phyloP scores from a whole-genome alignment of 2,113 vertebrate species.

The Pituophis catenifer region DNA sequence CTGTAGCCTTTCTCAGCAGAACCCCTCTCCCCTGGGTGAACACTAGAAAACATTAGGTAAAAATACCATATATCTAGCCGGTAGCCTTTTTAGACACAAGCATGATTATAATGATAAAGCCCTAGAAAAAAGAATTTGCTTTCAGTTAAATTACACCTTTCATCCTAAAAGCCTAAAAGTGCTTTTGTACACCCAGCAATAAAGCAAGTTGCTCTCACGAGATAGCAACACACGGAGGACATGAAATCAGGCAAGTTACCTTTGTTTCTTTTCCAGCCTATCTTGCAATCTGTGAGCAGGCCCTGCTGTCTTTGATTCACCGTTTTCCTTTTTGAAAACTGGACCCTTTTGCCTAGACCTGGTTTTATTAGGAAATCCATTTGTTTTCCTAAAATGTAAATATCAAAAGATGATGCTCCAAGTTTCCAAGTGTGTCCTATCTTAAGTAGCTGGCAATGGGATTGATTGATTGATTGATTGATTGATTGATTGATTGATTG shows the following conservation, averaged over 20 bases:
- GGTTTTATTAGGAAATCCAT: not conserved
- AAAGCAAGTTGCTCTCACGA: not conserved
- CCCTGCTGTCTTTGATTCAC: not conserved
- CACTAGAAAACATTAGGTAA: not conserved
- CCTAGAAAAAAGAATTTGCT: not conserved
- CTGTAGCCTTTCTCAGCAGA: not conserved
- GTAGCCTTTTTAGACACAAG: not conserved
- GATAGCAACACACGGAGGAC: not conserved
- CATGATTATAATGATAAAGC: conserved; percentile 11
- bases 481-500: not conserved
- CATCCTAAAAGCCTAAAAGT: conserved; percentile 14
- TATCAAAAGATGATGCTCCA: not conserved
- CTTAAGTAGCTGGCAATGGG: not conserved
- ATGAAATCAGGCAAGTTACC: not conserved
- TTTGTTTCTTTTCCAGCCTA: not conserved
- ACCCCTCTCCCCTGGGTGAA: not conserved
- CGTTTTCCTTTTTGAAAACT: not conserved
- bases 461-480: not conserved
- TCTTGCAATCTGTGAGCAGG: not conserved
- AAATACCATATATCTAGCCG: conserved; percentile 4
- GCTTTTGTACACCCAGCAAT: conserved; percentile 6
- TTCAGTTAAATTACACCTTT: conserved; percentile 23
- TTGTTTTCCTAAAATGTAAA: not conserved
- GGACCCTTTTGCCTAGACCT: not conserved
- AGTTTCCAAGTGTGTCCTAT: not conserved